phyloP scores from a whole-genome alignment of 2,797 vertebrate genomes.

The Gallirallus australis region DNA sequence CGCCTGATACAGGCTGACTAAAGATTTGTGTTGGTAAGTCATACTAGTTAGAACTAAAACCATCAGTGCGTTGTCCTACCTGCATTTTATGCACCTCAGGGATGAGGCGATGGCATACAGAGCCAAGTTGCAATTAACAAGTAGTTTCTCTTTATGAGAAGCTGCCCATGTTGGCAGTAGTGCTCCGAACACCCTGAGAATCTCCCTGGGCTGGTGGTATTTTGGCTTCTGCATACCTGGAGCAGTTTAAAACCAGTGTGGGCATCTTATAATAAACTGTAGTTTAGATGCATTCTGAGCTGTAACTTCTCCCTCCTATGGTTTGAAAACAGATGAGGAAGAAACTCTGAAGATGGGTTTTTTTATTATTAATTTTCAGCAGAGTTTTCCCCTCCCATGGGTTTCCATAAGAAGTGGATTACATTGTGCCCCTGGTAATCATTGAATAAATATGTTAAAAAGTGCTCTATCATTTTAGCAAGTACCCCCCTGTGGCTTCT shows the following conservation, averaged over 20 bases:
- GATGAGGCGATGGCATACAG: neutral
- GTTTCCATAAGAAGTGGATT: conserved; percentile 21
- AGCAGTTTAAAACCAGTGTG: neutral
- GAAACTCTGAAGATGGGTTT: neutral
- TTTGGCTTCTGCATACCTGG: neutral
- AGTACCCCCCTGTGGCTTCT: conserved; percentile 38
- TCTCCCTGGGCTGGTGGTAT: accelerated
- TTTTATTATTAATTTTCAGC: neutral
- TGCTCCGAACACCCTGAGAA: neutral
- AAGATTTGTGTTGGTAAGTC: neutral
- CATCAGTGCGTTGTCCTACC: neutral
- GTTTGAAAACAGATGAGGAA: neutral
- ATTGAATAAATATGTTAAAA: conserved; percentile 68
- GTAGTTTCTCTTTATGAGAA: neutral
- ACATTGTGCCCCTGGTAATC: conserved; percentile 10
- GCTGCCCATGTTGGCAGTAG: accelerated
- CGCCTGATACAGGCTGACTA: neutral
- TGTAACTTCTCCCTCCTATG: neutral
- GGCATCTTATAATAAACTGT: neutral
- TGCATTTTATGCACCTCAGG: neutral
- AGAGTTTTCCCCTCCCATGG: neutral
- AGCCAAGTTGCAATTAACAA: neutral
- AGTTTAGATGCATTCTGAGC: neutral
- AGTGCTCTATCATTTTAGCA: conserved; percentile 54
- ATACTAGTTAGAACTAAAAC: neutral